Base-by-base conservation (phyloP, 2,797 vertebrate genomes). In the Propithecus perrieri region DNA sequence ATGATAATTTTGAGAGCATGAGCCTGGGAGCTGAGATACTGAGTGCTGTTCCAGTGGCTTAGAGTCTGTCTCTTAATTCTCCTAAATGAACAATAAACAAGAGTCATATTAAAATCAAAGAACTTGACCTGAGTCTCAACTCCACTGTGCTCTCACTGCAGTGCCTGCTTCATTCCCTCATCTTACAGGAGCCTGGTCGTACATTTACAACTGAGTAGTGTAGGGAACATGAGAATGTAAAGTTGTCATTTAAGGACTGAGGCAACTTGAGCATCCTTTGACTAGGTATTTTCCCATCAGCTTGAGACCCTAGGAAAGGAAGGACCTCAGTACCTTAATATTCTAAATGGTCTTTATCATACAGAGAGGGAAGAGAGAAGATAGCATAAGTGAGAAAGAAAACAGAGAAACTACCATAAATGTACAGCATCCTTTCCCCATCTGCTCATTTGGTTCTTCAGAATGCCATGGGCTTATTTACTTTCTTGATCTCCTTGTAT, bases 381-480 rank as follows among this genome's bases (percentile, higher is more conserved):
- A 26, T 0, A 6, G 26, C 65, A 1, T 2, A 46, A 20, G 17
- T 3, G 12, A 41, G 24, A 24, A 8, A 15, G 71, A 59, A 11
- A 38, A 18, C 0, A 46, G 38, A 78, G 26, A 41, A 65, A 18
- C 0, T 9, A 15, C 22, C 30, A 15, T 2, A 43, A 41, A 15
- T 0, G 14, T 7, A 30, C 53, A 5, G 22, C 15, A 14, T 7
- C 33, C 43, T 11, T 78, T 50, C 38, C 33, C 17, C 30, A 30
- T 12, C 13, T 26, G 13, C 18, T 61, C 9, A 0, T 50, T 22
- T 1, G 4, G 22, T 41, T 78, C 35, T 53, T 80, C 15, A 11
- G 57, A 38, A 55, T 2, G 7, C 13, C 9, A 7, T 1, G 9
- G 57, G 26, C 1, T 24, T 7, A 0, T 35, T 41, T n/a, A n/a